A percentile compares a stretch with the other conserved stretches of the same genome.
phyloP scores from a whole-genome alignment of 1,140 invertebrate genomes.

The Meloidogyne chitwoodi region DNA sequence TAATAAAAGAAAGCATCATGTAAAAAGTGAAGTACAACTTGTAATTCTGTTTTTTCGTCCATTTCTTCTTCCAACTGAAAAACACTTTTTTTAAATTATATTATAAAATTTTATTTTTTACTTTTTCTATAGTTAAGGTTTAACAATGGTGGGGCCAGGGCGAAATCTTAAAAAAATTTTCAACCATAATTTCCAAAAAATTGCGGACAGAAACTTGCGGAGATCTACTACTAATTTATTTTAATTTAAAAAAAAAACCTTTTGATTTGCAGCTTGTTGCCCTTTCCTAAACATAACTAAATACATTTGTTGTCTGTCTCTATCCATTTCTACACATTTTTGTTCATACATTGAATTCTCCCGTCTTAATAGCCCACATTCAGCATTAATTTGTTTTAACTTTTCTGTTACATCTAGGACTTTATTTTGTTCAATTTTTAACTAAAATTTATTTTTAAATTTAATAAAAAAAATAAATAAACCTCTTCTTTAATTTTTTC shows the following conservation, averaged over 20 bases:
- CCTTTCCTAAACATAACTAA: constrained; percentile 59
- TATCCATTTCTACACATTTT: constrained; percentile 54
- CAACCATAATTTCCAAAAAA: too few relatives aligned
- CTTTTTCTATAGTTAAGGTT: constrained; percentile 1
- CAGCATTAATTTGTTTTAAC: constrained; percentile 9
- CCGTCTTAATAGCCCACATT: constrained; percentile 30
- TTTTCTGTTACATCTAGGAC: constrained; percentile 15
- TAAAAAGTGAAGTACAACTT: constrained; percentile 50
- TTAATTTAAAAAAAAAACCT: constrained; percentile 2
- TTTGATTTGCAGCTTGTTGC: constrained; percentile 48
- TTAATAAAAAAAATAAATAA: background rate
- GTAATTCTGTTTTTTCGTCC: constrained; percentile 55
- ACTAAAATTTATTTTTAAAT: background rate
- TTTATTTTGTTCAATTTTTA: background rate
- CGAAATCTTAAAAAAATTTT: background rate
- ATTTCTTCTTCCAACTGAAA: constrained; percentile 36
- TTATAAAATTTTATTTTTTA: too few relatives aligned
- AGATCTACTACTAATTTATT: too few relatives aligned
- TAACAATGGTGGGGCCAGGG: background rate
- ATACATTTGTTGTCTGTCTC: constrained; percentile 56
- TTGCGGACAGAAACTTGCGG: too few relatives aligned
- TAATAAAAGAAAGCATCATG: constrained; percentile 60
- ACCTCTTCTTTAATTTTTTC: constrained; percentile 13
- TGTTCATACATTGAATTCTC: constrained; percentile 57
- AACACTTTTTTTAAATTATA: too few relatives aligned